phyloP scores from a whole-genome alignment of 2,888 invertebrate genomes.

The Hipparchia semele region DNA sequence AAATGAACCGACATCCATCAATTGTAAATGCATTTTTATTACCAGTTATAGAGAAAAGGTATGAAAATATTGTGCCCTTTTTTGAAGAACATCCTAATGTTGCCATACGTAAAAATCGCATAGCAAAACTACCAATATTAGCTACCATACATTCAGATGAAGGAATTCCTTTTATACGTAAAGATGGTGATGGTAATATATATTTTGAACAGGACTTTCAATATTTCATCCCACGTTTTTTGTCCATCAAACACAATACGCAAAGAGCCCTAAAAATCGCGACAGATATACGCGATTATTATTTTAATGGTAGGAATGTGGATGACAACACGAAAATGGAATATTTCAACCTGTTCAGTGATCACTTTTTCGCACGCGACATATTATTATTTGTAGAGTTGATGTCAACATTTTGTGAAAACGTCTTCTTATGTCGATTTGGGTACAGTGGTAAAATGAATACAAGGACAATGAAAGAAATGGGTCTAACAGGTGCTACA shows the following conservation, averaged over 20 bases:
- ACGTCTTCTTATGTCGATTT: slow-evolving; percentile 59
- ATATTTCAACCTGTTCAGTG: slow-evolving; percentile 59
- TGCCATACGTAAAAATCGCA: slow-evolving; percentile 51
- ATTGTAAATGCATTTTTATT: slow-evolving; percentile 56
- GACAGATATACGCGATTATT: slow-evolving; percentile 52
- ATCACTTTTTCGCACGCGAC: slow-evolving; percentile 60
- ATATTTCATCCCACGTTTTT: slow-evolving; percentile 58
- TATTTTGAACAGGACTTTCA: slow-evolving; percentile 56
- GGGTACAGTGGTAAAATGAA: slow-evolving; percentile 63
- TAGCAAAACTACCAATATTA: slow-evolving; percentile 59
- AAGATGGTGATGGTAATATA: slow-evolving; percentile 52
- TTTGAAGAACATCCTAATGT: slow-evolving; percentile 58
- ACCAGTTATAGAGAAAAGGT: slow-evolving; percentile 64
- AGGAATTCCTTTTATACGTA: slow-evolving; percentile 59
- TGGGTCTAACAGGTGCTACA: slow-evolving; percentile 61
- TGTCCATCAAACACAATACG: slow-evolving; percentile 47
- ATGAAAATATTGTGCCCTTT: slow-evolving; percentile 57
- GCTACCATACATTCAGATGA: slow-evolving; percentile 59
- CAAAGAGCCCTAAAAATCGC: slow-evolving; percentile 46
- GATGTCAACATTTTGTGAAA: slow-evolving; percentile 47
- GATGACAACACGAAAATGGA: slow-evolving; percentile 46
- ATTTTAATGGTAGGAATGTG: slow-evolving; percentile 53
- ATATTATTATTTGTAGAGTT: slow-evolving; percentile 53
- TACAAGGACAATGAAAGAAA: slow-evolving; percentile 58
- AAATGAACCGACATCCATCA: slow-evolving; percentile 50